Evolutionary conservation across 1,140 invertebrate species (phyloP).

Genomic region (Papilio xuthus): DNA sequence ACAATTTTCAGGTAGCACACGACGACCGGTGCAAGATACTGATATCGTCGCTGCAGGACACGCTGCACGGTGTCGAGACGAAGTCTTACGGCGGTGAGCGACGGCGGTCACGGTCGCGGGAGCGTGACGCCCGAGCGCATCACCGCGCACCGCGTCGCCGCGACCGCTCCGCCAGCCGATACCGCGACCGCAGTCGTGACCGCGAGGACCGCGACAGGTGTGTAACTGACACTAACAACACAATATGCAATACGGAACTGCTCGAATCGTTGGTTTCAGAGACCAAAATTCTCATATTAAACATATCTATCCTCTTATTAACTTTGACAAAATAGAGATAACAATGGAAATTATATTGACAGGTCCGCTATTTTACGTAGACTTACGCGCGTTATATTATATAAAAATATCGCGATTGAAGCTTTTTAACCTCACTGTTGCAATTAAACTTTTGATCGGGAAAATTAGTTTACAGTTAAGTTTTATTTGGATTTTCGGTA

Average conservation of each 20-base stretch:
- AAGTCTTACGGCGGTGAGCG: constrained; percentile 92
- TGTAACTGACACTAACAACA: constrained; percentile 9
- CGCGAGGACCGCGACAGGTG: constrained; percentile 83
- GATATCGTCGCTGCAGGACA: constrained; percentile 98
- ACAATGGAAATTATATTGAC: too few relatives aligned
- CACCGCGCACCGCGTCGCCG: constrained; percentile 85
- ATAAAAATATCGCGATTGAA: not conserved
- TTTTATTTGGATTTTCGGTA: constrained; percentile 12
- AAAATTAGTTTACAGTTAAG: not conserved
- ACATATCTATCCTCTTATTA: too few relatives aligned
- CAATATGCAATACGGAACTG: too few relatives aligned
- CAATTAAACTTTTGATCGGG: not conserved
- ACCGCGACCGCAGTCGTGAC: constrained; percentile 89
- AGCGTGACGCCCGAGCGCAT: constrained; percentile 87
- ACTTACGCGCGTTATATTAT: not conserved
- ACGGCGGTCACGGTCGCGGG: constrained; percentile 90
- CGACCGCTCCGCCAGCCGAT: constrained; percentile 90
- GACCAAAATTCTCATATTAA: too few relatives aligned
- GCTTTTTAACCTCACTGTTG: not conserved
- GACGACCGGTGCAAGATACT: constrained; percentile 99
- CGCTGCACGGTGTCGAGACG: constrained; percentile 97
- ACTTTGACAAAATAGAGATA: too few relatives aligned
- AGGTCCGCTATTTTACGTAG: too few relatives aligned
- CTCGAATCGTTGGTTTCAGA: too few relatives aligned
- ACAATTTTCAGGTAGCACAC: constrained; percentile 86